Base-by-base conservation (phyloP, 2,797 vertebrate genomes). In the Cephalopachus bancanus region DNA sequence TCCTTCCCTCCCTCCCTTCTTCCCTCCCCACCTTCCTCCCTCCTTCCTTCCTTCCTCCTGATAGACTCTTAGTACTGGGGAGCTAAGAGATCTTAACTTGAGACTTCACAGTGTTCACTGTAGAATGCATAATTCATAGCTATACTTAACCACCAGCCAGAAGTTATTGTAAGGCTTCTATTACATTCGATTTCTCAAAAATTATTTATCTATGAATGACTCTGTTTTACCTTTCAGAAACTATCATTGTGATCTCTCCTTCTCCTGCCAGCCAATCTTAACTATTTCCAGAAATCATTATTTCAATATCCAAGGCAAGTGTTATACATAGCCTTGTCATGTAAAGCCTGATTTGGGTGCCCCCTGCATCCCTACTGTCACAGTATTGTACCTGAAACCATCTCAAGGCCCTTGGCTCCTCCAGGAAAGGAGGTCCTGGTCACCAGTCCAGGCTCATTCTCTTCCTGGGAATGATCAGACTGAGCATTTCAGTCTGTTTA, bases 151-250 rank as follows among this genome's bases (percentile, higher is more conserved):
- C 80, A 37, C 94, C 57, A 57, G 65, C 75, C 83, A 88, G 81
- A 94, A 89, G 51, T 74, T 55, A 65, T 3, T 85, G 37, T 10
- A 81, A 89, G n/a, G 20, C 95, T 89, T 79, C 33, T 55, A 0
- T 62, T 53, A 57, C 57, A 51, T 53, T 80, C 55, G 72, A 37
- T 12, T 87, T 83, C 65, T 72, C 85, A 79, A 24, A 88, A 76
- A 60, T 78, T 71, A 80, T 83, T 91, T 72, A 10, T 33, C 79
- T 26, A 71, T 85, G 91, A 83, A 24, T 91, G 89, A 74, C 14
- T 76, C 69, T 2, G 22, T 44, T 81, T 74, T 81, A 79, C 76
- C 83, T 94, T 93, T 92, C 72, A 83, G 95, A 87, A 62, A 59
- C 53, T 33, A 37, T 91, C 91, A 78, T 12, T 83, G 79, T 64